phyloP scores from a whole-genome alignment of 2,888 invertebrate genomes.

The Lamellibrachia columna region DNA sequence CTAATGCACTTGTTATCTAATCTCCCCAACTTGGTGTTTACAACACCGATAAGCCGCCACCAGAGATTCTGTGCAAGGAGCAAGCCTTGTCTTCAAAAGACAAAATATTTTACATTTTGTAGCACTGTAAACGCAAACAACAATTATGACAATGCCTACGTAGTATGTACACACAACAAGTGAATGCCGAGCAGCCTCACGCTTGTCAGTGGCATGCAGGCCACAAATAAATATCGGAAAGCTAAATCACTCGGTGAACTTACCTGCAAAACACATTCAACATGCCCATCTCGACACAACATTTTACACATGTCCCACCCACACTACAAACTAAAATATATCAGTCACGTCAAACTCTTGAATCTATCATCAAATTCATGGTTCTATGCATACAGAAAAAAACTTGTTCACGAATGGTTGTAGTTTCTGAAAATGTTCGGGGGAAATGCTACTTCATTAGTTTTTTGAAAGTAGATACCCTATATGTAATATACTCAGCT shows the following conservation, averaged over 20 bases:
- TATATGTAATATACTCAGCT: neutral
- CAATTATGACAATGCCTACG: neutral
- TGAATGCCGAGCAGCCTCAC: neutral
- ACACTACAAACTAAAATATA: neutral
- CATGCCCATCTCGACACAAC: neutral
- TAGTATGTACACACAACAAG: neutral
- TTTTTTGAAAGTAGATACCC: neutral
- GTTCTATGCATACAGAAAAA: neutral
- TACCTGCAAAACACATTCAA: neutral
- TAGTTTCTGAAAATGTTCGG: neutral
- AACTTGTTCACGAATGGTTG: neutral
- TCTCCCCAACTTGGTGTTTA: neutral
- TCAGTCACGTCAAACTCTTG: neutral
- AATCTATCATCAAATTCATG: neutral
- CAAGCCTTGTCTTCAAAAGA: neutral
- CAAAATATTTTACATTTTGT: neutral
- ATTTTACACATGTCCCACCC: neutral
- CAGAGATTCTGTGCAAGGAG: slow-evolving; percentile 6
- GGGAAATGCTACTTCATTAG: neutral
- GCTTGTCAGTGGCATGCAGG: neutral
- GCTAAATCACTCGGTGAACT: neutral
- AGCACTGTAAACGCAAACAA: neutral
- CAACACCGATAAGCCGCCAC: neutral
- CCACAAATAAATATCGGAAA: neutral
- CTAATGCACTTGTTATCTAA: neutral